A percentile compares a stretch with the other conserved stretches of the same genome.
These are phyloP conservation scores for Xenopus petersii DNA, from an alignment of 2,797 vertebrate species.

Conservation along the genomic window DNA sequence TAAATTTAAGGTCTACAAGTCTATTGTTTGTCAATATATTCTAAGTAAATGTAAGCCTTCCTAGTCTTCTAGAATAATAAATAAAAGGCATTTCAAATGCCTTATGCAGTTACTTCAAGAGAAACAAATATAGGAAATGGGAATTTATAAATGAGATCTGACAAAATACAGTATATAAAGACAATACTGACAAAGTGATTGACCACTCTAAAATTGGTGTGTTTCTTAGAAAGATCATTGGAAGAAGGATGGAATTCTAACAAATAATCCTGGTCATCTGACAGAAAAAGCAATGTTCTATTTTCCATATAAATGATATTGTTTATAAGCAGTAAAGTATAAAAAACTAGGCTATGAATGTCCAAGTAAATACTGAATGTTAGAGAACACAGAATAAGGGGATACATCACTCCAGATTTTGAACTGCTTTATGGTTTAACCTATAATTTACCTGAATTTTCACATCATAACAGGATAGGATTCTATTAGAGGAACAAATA, in stretches of 20 bases:
- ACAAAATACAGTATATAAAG: slow-evolving; percentile 23
- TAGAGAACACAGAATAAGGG: too few species aligned
- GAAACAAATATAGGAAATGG: slow-evolving; percentile 27
- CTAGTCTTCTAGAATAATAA: slow-evolving; percentile 19
- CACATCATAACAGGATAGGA: too few species aligned
- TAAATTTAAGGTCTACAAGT: neutral
- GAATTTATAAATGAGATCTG: slow-evolving; percentile 25
- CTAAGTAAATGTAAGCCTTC: slow-evolving; percentile 6
- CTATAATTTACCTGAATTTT: too few species aligned
- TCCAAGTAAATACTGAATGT: too few species aligned
- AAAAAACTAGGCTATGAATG: too few species aligned
- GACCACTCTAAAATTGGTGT: slow-evolving; percentile 24
- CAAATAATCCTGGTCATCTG: slow-evolving; percentile 2
- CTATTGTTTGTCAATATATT: slow-evolving; percentile 21
- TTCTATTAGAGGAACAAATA: too few species aligned
- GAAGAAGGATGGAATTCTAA: slow-evolving; percentile 10
- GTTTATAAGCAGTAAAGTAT: too few species aligned
- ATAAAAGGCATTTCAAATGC: slow-evolving; percentile 25
- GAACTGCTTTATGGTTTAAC: too few species aligned
- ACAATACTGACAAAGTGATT: slow-evolving; percentile 37
- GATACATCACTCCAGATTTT: too few species aligned
- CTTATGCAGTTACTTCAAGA: slow-evolving; percentile 18
- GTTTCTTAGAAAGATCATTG: slow-evolving; percentile 26
- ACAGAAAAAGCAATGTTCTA: neutral
- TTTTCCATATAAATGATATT: too few species aligned